Evolutionary conservation across 1,140 invertebrate genomes (phyloP).

Genomic region (Aphelenchoides avenae): DNA sequence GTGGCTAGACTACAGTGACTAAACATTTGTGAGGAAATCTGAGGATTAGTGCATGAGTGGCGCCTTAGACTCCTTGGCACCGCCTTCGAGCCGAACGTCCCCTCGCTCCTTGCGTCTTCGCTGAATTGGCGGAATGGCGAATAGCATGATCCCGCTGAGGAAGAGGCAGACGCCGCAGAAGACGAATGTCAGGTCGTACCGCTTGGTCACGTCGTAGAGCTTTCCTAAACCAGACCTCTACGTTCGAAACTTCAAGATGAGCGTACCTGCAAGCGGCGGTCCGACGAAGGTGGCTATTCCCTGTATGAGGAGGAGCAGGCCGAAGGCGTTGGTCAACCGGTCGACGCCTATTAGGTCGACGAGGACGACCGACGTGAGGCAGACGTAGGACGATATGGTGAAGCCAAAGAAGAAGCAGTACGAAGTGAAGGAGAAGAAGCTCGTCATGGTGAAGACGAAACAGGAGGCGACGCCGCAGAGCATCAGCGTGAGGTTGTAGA

Average conservation of each 20-base stretch:
- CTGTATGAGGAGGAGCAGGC: conserved; percentile 84
- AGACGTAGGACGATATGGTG: conserved; percentile 83
- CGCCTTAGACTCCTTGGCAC: no score
- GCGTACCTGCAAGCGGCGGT: conserved; percentile 66
- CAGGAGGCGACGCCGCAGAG: conserved; percentile 74
- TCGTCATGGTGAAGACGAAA: conserved; percentile 73
- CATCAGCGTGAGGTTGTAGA: conserved; percentile 87
- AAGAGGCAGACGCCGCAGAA: conserved; percentile 77
- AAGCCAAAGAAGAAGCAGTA: conserved; percentile 76
- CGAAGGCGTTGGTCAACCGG: conserved; percentile 92
- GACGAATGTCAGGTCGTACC: conserved; percentile 79
- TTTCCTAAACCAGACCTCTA: conserved; percentile 67
- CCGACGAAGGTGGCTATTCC: conserved; percentile 81
- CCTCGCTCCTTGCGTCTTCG: conserved; percentile 34
- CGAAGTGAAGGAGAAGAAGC: conserved; percentile 75
- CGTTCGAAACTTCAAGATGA: conserved; percentile 7
- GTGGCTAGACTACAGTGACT: no score
- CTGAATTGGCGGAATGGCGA: conserved; percentile 75
- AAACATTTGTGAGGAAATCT: no score
- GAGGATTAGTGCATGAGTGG: no score
- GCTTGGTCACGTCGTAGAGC: conserved; percentile 73
- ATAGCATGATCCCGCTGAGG: conserved; percentile 80
- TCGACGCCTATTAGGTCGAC: conserved; percentile 86
- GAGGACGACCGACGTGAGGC: conserved; percentile 82
- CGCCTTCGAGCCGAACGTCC: no score